phyloP scores from a whole-genome alignment of 37 sponge, comb jelly and placozoan genomes.

The Ephydatia muelleri region DNA sequence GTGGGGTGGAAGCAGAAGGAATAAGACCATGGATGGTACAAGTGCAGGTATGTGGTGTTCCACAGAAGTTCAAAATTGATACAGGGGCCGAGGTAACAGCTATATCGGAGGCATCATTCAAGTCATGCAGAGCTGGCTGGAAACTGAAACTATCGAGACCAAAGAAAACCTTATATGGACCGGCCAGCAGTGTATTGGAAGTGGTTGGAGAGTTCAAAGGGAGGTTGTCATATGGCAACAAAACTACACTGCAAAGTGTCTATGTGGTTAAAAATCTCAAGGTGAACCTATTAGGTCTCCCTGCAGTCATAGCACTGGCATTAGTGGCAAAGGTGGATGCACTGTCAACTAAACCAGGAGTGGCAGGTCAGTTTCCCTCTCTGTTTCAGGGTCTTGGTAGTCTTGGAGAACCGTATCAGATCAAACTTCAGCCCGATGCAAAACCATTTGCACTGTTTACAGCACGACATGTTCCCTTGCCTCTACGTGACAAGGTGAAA shows the following conservation, averaged over 20 bases:
- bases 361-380: conserved; percentile 11
- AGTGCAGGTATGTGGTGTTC: not conserved
- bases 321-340: conserved; percentile 14
- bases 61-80: not conserved
- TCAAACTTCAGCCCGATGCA: conserved; percentile 29
- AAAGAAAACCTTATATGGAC: conserved; percentile 19
- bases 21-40: no score
- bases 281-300: conserved; percentile 32
- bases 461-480: conserved; percentile 44
- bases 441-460: conserved; percentile 35
- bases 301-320: conserved; percentile 26
- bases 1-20: no score
- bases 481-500: conserved; percentile 26
- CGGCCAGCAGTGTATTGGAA: not conserved
- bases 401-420: conserved; percentile 22
- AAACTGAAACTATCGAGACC: no score
- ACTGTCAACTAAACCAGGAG: no score
- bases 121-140: no score
- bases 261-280: conserved; percentile 23
- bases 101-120: not conserved
- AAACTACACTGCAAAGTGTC: conserved; percentile 6
- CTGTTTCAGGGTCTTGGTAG: conserved; percentile 42
- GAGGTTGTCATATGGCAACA: conserved; percentile 5
- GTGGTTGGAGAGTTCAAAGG: conserved; percentile 20
- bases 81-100: conserved; percentile 7